Base-by-base conservation (phyloP, 2,888 invertebrate genomes). In the Drosophila greeni region DNA sequence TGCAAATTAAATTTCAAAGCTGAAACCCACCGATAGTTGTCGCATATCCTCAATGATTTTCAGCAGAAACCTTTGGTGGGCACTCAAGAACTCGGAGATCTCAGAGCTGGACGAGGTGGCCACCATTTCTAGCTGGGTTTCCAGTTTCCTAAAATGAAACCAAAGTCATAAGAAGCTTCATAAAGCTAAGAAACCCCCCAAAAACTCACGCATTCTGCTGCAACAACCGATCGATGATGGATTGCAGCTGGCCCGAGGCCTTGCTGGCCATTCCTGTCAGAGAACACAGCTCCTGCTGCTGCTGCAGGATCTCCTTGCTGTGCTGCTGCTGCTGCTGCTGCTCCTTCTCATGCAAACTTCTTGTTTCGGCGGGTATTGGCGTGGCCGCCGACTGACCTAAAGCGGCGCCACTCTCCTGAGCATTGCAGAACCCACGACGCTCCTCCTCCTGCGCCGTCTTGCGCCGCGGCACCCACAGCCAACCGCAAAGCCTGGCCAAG, bases 1-100 rank as follows among this genome's bases (percentile, higher is more conserved):
- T 0, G 1, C 0, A 11, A 34, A 5, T 14, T 3, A 14, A 3
- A 6, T n/a, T n/a, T n/a, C n/a, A n/a, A n/a, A 0, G 49, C 1
- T 5, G 1, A 47, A 23, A 12, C 53, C 18, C 75, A 88, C 88
- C 72, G 88, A 81, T 61, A 89, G 83, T 62, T 76, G 85, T 14
- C 87, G 84, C 82, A 89, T 86, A 70, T 88, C 87, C 61, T 81
- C 84, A 48, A 88, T 87, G 36, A 88, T 87, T 37, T 85, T 84
- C 37, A 86, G 74, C 12, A 89, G 61, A 57, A 86, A 86, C 24
- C 77, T 64, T 45, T 87, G 86, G 78, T 89, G 89, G 3, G 84
- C 77, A 34, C 79, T 84, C 3, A 89, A 64, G 56, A 88, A 87
- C n/a, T 78, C 72, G 0, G 85, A 78, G 48, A 87, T 85, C 67